phyloP scores from a whole-genome alignment of 2,113 vertebrate species.

The Eurypyga helias region DNA sequence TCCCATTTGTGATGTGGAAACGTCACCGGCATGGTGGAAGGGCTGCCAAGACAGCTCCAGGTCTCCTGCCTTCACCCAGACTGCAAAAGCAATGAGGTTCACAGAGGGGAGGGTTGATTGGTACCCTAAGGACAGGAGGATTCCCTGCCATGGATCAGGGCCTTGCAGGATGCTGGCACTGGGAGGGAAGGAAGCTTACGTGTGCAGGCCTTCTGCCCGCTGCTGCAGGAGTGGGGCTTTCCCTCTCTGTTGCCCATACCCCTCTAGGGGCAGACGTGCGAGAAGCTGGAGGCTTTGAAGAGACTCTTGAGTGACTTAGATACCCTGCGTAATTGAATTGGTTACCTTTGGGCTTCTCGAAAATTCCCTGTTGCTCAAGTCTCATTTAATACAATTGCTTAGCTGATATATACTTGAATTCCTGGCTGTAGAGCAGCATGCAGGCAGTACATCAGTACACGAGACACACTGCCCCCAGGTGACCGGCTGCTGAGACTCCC shows the following conservation, averaged over 20 bases:
- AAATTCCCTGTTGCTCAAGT: not conserved
- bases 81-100: not conserved
- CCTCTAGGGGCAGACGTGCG: not conserved
- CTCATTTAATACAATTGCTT: not conserved
- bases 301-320: not conserved
- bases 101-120: not conserved
- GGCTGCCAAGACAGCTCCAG: not conserved
- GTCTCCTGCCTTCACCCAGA: not conserved
- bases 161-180: not conserved
- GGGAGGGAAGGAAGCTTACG: not conserved
- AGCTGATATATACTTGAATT: not conserved
- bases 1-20: not conserved
- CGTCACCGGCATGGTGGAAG: not conserved
- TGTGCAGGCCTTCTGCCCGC: not conserved
- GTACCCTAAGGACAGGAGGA: not conserved
- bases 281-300: not conserved
- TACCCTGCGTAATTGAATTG: rapidly evolving
- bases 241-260: not conserved
- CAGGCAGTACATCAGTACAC: not conserved
- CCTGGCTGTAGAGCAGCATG: not conserved
- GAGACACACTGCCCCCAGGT: not conserved
- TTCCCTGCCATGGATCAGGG: not conserved
- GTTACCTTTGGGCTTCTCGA: not conserved
- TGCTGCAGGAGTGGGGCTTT: not conserved
- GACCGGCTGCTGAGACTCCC: not conserved